A percentile compares a stretch with the other conserved stretches of the same genome.
These are phyloP conservation scores for Hippocampus mohnikei DNA, from an alignment of 2,113 vertebrate genomes.

Conservation along the genomic window DNA sequence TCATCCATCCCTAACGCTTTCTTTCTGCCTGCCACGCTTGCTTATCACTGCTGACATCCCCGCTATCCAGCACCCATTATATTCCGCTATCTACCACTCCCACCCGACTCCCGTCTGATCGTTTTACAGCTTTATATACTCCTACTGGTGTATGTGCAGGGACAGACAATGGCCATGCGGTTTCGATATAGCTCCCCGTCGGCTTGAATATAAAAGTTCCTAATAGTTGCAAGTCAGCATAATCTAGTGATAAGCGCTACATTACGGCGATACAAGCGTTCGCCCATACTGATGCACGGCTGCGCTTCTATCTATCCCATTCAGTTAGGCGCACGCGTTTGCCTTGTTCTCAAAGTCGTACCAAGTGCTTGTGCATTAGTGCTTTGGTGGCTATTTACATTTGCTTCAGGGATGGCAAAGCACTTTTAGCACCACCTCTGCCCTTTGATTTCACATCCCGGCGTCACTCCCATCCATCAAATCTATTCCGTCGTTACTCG, in stretches of 20 bases:
- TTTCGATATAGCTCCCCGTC: slow-evolving; percentile 43
- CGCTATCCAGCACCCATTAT: slow-evolving; percentile 40
- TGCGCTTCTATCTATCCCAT: background rate
- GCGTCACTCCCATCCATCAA: background rate
- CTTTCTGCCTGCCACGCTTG: slow-evolving; percentile 28
- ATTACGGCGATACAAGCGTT: slow-evolving; percentile 31
- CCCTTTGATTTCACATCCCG: slow-evolving; percentile 32
- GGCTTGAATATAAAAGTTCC: slow-evolving; percentile 58
- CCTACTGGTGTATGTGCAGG: slow-evolving; percentile 10
- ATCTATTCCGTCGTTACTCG: slow-evolving; percentile 12
- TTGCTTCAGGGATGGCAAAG: slow-evolving; percentile 43
- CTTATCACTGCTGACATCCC: slow-evolving; percentile 38
- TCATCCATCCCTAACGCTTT: slow-evolving; percentile 31
- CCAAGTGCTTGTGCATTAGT: slow-evolving; percentile 17
- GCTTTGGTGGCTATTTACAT: slow-evolving; percentile 42
- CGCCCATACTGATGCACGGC: slow-evolving; percentile 11
- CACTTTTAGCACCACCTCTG: slow-evolving; percentile 21
- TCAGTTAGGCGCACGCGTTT: slow-evolving; percentile 23
- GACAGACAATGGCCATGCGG: slow-evolving; percentile 49
- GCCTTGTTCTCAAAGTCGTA: slow-evolving; percentile 14
- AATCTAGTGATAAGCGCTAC: slow-evolving; percentile 44
- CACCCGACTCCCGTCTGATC: background rate
- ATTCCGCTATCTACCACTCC: slow-evolving; percentile 22
- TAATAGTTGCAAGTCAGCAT: slow-evolving; percentile 63
- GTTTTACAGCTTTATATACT: slow-evolving; percentile 35